These are phyloP conservation scores for Rhingia campestris DNA, from an alignment of 2,888 invertebrate species.

Conservation along the genomic window DNA sequence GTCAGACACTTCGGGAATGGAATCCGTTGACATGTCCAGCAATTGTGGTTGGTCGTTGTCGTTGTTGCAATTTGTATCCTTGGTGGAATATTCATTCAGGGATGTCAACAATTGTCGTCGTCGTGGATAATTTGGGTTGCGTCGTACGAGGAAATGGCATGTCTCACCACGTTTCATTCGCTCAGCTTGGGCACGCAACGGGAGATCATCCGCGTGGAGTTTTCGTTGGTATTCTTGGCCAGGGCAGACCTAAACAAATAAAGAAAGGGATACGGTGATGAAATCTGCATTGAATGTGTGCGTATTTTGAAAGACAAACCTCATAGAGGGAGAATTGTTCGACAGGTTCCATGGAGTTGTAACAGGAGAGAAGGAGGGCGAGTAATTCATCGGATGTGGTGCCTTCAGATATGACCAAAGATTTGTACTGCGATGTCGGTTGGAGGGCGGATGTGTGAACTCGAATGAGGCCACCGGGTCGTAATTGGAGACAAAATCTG, in stretches of 20 bases:
- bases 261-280: constrained; percentile 1
- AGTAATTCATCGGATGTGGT: constrained; percentile 95
- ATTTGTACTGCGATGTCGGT: constrained; percentile 96
- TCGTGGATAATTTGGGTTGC: constrained; percentile 89
- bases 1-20: constrained; percentile 78
- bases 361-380: constrained; percentile 92
- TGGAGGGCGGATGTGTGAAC: constrained; percentile 95
- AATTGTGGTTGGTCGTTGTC: constrained; percentile 77
- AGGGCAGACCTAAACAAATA: constrained; percentile 85
- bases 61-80: constrained; percentile 70
- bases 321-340: constrained; percentile 95
- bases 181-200: constrained; percentile 89
- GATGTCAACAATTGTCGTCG: constrained; percentile 82
- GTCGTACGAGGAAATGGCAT: constrained; percentile 91
- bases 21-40: constrained; percentile 80
- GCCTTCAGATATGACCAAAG: constrained; percentile 92
- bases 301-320: constrained; percentile 83
- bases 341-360: constrained; percentile 91
- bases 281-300: background rate
- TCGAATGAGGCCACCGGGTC: constrained; percentile 95
- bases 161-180: constrained; percentile 87
- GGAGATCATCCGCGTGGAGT: constrained; percentile 93
- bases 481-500: constrained; percentile 93
- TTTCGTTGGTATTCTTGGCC: constrained; percentile 94
- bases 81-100: constrained; percentile 76